Base-by-base conservation (phyloP, 2,113 vertebrate species). In the Talpa occidentalis region DNA sequence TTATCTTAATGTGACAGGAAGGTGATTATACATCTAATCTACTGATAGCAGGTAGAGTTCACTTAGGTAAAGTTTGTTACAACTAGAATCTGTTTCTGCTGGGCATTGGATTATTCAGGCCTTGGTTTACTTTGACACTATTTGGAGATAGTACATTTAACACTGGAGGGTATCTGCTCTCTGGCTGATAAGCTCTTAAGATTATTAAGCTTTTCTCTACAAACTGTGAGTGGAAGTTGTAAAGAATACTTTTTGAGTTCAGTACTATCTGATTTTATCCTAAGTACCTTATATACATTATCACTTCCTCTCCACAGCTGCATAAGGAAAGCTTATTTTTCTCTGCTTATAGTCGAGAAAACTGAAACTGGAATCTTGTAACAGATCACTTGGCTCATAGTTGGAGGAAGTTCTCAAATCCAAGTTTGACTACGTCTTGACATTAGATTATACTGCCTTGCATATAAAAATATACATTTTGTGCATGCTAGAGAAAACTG, bases 61-160 rank as follows among this genome's bases (percentile, higher is more conserved):
- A 54, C 79, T 85, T 52, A 19, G 64, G 54, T 49, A n/a, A 78
- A 93, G 52, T 62, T 79, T 87, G 37, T 83, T 89, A 56, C 62
- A 69, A 16, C 42, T 24, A 69, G 47, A 80, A 24, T 62, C 26
- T 93, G 64, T 93, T 93, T 93, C 52, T 76, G 21, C 19, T 19
- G 59, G 73, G 42, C 42, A 30, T 47, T 70, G 49, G 52, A 52
- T 80, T 94, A 64, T 35, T 60, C 32, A 37, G 62, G 56, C 17
- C 94, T 78, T 42, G 12, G 10, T 86, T 84, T 93, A 32, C 90
- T 80, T 52, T 3, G 32, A 89, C 76, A 76, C 49, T n/a, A 6
- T 47, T 47, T 90, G 37, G 62, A 78, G 47, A 49, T 24, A 85
- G 80, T 67, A 49, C 24, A n/a, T 92, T 90, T 86, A 74, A 94